Base-by-base conservation (phyloP, 2,797 vertebrate species). In the Catostomus latipinnis region DNA sequence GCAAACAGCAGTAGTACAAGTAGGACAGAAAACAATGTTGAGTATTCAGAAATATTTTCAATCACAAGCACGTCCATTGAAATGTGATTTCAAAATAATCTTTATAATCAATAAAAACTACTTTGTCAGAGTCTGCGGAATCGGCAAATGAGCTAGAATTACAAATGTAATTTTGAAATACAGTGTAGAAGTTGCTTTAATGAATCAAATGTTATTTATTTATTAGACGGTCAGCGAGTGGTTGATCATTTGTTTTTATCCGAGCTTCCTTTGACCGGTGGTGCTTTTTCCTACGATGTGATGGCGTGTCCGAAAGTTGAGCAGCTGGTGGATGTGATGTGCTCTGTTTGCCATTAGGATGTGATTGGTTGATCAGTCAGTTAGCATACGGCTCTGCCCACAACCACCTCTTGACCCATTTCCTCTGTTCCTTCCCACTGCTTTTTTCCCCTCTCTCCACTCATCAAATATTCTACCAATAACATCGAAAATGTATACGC, bases 231-330 rank as follows among this genome's bases (percentile, higher is more conserved):
- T 67, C 9, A 48, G 71, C 76, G 60, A 56, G 62, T 72, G 76
- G 56, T 68, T 50, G 14, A 52, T 76, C 45, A 4, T 76, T 80
- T 62, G 75, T 54, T 61, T 65, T 34, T 34, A 71, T 57, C 78
- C 43, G 71, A 67, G 72, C 68, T 82, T 83, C 81, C 83, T 81
- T 78, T 74, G 82, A 80, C 62, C 61, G 75, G 71, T 82, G 82
- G 81, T 65, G 67, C 79, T 82, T 83, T 86, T 76, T 87, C 87
- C 85, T 85, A 86, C 68, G 78, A 83, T 72, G 67, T 56, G 84
- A 74, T 34, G 52, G 72, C 61, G 71, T 78, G 76, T 85, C 87
- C 83, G 84, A 75, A 74, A 66, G 84, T 34, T 73, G 82, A 48
- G 68, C 71, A 53, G 71, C 79, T 62, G 71, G 81, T 76, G 53